phyloP scores from a whole-genome alignment of 2,113 vertebrate species.

The Accipiter virgatus region DNA sequence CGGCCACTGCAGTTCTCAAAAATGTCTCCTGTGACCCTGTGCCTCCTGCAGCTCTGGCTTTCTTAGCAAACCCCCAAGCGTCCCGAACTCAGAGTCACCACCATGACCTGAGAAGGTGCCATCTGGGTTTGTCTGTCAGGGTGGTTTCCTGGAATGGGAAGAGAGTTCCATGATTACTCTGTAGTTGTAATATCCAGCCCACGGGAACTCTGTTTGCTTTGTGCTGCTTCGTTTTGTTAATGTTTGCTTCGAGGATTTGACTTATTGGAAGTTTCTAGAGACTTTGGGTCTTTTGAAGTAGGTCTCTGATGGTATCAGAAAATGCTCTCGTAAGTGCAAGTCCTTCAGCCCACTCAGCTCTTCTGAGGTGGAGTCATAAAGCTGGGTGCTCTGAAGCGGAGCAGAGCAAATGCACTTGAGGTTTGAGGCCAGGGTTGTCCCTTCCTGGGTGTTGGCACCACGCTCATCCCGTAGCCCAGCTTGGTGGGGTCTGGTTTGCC shows the following conservation, averaged over 20 bases:
- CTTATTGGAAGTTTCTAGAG: background rate
- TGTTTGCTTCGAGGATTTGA: background rate
- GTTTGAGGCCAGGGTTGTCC: background rate
- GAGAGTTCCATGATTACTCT: background rate
- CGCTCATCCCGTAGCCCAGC: accelerated
- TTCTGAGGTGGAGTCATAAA: background rate
- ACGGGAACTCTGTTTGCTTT: background rate
- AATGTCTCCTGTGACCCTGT: background rate
- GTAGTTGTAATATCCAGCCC: background rate
- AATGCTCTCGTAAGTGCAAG: background rate
- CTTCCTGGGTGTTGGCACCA: background rate
- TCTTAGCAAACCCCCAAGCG: background rate
- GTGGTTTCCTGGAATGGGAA: background rate
- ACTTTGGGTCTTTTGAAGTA: background rate
- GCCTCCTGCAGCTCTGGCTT: background rate
- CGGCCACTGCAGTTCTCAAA: background rate
- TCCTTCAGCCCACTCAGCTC: background rate
- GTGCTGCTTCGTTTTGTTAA: background rate
- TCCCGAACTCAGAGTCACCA: background rate
- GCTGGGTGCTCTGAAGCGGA: background rate
- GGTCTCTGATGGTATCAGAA: background rate
- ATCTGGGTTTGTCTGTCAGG: background rate
- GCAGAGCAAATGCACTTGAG: background rate
- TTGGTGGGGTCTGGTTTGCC: background rate
- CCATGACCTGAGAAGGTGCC: background rate